These are phyloP conservation scores for Callyntrura sp. DNA, from an alignment of 2,888 invertebrate genomes.

Conservation along the genomic window DNA sequence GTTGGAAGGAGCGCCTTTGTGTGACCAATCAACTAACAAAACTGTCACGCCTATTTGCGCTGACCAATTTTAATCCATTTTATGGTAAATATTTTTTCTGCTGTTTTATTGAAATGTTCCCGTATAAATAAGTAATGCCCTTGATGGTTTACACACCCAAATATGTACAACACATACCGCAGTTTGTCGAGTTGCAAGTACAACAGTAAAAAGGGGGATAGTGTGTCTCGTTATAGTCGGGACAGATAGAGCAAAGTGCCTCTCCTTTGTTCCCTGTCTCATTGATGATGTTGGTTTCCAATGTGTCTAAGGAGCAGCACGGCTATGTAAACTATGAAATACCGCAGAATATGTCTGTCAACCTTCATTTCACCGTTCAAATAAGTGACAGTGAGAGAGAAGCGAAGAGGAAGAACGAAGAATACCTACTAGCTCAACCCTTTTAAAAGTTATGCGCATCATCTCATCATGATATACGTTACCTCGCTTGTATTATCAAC, in stretches of 20 bases:
- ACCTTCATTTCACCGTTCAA: constrained; percentile 48
- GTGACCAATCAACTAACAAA: constrained; percentile 8
- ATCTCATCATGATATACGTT: constrained; percentile 43
- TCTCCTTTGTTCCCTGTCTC: too few species aligned
- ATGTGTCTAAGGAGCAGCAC: constrained; percentile 21
- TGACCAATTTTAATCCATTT: constrained; percentile 48
- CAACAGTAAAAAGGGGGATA: too few species aligned
- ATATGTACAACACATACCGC: too few species aligned
- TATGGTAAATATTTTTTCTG: constrained; percentile 37
- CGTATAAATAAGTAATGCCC: too few species aligned
- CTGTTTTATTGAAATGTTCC: constrained; percentile 9
- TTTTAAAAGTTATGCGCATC: constrained; percentile 22
- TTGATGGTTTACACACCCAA: too few species aligned
- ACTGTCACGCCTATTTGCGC: background rate
- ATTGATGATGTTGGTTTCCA: too few species aligned
- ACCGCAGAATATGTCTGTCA: constrained; percentile 57
- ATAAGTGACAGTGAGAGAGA: constrained; percentile 19
- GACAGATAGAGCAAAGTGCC: too few species aligned
- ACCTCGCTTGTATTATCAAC: constrained; percentile 8
- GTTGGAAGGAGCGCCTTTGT: background rate
- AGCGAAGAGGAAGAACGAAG: constrained; percentile 36
- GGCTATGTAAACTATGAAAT: constrained; percentile 56
- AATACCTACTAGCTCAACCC: constrained; percentile 57
- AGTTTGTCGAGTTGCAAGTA: too few species aligned
- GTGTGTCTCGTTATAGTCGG: too few species aligned